Evolutionary conservation across 2,797 vertebrate species (phyloP).

Genomic region (Megalops cyprinoides): DNA sequence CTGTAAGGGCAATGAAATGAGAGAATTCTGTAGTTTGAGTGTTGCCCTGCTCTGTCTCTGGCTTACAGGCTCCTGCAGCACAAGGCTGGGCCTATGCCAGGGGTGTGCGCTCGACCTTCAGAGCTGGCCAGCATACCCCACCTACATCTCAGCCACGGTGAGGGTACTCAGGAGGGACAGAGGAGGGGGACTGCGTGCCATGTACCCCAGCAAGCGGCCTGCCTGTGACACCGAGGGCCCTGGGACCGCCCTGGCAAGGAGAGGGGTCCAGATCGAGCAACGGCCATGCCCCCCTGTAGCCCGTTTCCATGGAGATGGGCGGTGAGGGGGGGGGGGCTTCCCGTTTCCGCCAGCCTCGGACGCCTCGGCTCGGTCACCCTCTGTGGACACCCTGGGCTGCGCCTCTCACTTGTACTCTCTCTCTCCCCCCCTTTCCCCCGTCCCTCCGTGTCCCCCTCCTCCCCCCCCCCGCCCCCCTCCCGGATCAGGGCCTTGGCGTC

Average conservation of each 20-base stretch:
- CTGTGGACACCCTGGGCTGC: neutral
- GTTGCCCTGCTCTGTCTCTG: neutral
- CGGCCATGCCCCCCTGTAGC: neutral
- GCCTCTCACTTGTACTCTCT: neutral
- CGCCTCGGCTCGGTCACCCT: neutral
- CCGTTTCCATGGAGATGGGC: neutral
- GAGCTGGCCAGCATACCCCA: slow-evolving; percentile 25
- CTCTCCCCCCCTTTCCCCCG: neutral
- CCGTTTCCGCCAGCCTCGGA: neutral
- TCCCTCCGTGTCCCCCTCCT: too few species aligned
- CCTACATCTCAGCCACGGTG: slow-evolving; percentile 36
- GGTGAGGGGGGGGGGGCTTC: neutral
- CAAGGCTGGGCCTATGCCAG: neutral
- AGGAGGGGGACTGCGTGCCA: too few species aligned
- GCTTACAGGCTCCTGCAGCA: neutral
- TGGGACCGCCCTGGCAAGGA: neutral
- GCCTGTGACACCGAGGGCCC: neutral
- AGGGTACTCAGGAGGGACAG: slow-evolving; percentile 18
- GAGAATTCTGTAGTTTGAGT: neutral
- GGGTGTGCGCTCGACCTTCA: neutral
- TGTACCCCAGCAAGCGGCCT: neutral
- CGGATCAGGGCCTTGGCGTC: too few species aligned
- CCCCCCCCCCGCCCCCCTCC: too few species aligned
- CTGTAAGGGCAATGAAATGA: neutral
- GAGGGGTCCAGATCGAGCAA: neutral